A percentile compares a stretch with the other conserved stretches of the same genome.
phyloP scores from a whole-genome alignment of 64 coral and sea anemone species.

The Actinia equina region DNA sequence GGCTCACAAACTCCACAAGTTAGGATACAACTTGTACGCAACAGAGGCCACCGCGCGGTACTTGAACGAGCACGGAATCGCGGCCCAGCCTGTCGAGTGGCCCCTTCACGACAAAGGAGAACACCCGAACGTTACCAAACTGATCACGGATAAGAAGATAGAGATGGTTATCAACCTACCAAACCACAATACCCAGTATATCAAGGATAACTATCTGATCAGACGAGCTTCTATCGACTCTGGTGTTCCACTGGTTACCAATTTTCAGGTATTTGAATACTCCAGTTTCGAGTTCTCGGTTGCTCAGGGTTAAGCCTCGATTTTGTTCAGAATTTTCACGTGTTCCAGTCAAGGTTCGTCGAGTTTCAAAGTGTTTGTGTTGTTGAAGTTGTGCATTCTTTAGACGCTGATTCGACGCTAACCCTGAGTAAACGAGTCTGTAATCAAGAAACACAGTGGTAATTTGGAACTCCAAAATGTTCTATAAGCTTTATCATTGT shows the following conservation, averaged over 20 bases:
- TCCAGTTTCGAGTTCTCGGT: too few species aligned
- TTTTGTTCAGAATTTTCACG: too few species aligned
- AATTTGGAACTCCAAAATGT: too few species aligned
- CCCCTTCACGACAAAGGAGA: constrained; percentile 70
- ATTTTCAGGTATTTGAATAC: constrained; percentile 69
- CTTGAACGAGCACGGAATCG: constrained; percentile 89
- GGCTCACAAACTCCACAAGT: constrained; percentile 68
- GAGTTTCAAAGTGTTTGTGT: too few species aligned
- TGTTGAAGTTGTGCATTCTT: too few species aligned
- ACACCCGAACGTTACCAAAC: constrained; percentile 74
- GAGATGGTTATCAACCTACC: constrained; percentile 94
- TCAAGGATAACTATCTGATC: constrained; percentile 96
- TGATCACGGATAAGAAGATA: constrained; percentile 88
- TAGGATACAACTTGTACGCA: constrained; percentile 86
- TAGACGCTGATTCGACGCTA: too few species aligned
- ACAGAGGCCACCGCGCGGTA: constrained; percentile 92
- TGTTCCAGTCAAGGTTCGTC: too few species aligned
- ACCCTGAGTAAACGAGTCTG: too few species aligned
- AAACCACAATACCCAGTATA: constrained; percentile 94
- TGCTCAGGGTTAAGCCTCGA: too few species aligned
- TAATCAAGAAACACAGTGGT: too few species aligned
- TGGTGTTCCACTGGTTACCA: constrained; percentile 89
- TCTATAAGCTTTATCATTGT: too few species aligned
- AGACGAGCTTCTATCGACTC: constrained; percentile 81
- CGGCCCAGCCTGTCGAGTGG: constrained; percentile 81